Percentiles rank a stretch among this genome's conserved stretches.
These are phyloP conservation scores for Machimus atricapillus DNA, from an alignment of 2,888 invertebrate genomes.

Conservation along the genomic window DNA sequence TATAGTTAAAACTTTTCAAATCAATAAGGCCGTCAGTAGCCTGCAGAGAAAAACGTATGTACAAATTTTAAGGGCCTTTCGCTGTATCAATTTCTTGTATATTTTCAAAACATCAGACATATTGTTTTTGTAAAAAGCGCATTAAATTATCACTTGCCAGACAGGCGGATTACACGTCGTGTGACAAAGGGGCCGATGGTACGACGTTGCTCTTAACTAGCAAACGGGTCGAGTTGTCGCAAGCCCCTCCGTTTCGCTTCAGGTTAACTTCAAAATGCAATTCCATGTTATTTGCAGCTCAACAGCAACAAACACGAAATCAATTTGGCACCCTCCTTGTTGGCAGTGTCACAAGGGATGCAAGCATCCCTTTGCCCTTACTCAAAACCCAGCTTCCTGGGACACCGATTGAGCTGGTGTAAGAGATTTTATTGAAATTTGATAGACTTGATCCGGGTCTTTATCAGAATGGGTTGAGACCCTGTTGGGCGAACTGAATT, in stretches of 20 bases:
- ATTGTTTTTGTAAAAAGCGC: background rate
- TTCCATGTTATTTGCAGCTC: conserved; percentile 44
- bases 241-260: background rate
- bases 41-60: background rate
- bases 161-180: background rate
- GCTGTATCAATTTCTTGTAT: background rate
- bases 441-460: conserved; percentile 36
- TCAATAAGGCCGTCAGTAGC: background rate
- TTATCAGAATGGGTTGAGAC: background rate
- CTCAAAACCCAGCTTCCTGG: background rate
- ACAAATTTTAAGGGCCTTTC: background rate
- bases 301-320: conserved; percentile 45
- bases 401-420: background rate
- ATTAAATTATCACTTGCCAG: background rate
- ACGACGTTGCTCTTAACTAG: background rate
- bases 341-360: background rate
- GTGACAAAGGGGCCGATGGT: conserved; percentile 14
- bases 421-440: conserved; percentile 42
- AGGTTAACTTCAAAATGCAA: conserved; percentile 43
- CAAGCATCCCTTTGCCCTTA: background rate
- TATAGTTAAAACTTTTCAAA: background rate
- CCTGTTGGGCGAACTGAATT: background rate
- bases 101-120: background rate
- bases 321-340: conserved; percentile 40
- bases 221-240: background rate